These are phyloP conservation scores for Andrena trimmerana DNA, from an alignment of 2,888 invertebrate species.

Conservation along the genomic window DNA sequence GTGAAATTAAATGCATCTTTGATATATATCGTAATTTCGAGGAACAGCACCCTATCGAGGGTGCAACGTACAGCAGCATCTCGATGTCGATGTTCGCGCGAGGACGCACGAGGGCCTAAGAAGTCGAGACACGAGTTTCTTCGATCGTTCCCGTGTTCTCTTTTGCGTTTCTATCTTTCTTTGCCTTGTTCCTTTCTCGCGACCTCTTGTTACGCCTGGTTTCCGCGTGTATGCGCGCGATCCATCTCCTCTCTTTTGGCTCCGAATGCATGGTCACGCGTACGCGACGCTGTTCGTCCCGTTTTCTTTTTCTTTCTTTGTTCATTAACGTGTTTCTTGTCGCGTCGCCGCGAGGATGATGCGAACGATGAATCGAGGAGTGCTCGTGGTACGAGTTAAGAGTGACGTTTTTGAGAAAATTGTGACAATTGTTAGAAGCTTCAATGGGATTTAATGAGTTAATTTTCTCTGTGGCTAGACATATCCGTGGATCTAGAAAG, in stretches of 20 bases:
- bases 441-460: conserved; percentile 12
- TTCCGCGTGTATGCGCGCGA: conserved; percentile 31
- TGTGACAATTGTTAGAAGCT: neutral
- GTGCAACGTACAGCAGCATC: conserved; percentile 58
- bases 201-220: neutral
- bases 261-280: conserved; percentile 43
- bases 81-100: conserved; percentile 62
- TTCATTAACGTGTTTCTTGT: conserved; percentile 28
- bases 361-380: too few relatives aligned
- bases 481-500: too few relatives aligned
- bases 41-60: conserved; percentile 24
- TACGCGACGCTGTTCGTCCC: conserved; percentile 21
- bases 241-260: conserved; percentile 23
- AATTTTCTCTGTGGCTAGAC: neutral
- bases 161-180: conserved; percentile 11
- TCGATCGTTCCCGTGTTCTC: conserved; percentile 11
- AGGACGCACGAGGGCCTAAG: conserved; percentile 73
- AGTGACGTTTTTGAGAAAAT: neutral
- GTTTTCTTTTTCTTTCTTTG: neutral
- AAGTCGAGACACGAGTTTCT: conserved; percentile 52
- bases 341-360: neutral
- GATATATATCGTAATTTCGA: conserved; percentile 26
- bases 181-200: too few relatives aligned
- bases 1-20: conserved; percentile 43
- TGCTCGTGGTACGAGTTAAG: neutral